These are phyloP conservation scores for Litocranius walleri DNA, from an alignment of 2,113 vertebrate genomes.

Conservation along the genomic window DNA sequence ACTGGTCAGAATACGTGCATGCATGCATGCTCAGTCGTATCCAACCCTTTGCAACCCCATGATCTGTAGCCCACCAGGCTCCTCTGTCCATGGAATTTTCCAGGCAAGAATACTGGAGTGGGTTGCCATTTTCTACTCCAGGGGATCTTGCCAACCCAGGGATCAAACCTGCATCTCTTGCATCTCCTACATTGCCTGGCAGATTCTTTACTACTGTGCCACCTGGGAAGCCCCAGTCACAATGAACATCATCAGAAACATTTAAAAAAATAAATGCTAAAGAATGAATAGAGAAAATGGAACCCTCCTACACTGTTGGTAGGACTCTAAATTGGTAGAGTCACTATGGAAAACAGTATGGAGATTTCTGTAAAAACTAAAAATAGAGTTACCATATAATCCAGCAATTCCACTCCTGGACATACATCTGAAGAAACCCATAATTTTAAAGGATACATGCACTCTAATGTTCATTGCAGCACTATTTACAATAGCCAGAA, in stretches of 20 bases:
- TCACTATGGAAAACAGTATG: background rate
- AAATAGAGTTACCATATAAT: background rate
- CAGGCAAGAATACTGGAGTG: background rate
- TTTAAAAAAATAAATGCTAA: background rate
- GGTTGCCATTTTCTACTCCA: background rate
- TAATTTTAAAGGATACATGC: background rate
- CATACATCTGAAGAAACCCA: background rate
- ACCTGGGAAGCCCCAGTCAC: background rate
- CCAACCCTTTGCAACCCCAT: background rate
- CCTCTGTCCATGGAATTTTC: background rate
- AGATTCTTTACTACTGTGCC: background rate
- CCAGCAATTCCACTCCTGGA: background rate
- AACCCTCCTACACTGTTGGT: background rate
- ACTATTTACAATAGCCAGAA: background rate
- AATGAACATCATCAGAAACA: background rate
- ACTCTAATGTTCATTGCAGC: background rate
- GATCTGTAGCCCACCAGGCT: background rate
- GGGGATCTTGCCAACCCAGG: background rate
- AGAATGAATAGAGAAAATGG: background rate
- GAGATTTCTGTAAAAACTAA: background rate
- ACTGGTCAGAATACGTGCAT: accelerated
- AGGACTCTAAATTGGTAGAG: background rate
- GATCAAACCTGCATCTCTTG: background rate
- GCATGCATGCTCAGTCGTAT: background rate
- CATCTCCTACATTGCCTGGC: background rate